A percentile compares a stretch with the other conserved stretches of the same genome.
Evolutionary conservation across 1,140 invertebrate species (phyloP).

Genomic region (Lepidurus packardi): DNA sequence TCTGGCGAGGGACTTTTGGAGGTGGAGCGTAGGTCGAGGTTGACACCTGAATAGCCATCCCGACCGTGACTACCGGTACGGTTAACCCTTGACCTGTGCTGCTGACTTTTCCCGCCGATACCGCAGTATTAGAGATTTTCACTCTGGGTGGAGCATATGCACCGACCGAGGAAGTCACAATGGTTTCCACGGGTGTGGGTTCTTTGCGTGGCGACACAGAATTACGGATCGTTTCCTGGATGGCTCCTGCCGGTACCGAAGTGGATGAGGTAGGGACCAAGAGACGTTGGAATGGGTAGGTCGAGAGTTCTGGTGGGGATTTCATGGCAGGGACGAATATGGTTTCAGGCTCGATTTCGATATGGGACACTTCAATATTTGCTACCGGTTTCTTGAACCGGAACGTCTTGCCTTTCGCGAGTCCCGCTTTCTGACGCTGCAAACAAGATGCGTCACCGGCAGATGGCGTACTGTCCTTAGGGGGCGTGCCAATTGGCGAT

Average conservation of each 20-base stretch:
- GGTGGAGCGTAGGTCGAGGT: constrained; percentile 31
- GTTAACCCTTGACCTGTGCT: background rate
- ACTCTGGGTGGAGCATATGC: constrained; percentile 2
- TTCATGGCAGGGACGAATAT: constrained; percentile 28
- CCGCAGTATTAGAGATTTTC: constrained; percentile 7
- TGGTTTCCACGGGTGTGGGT: background rate
- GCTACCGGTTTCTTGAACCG: constrained; percentile 29
- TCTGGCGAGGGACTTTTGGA: background rate
- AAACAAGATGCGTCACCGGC: background rate
- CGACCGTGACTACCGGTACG: constrained; percentile 23
- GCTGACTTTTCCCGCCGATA: background rate
- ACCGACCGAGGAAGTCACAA: background rate
- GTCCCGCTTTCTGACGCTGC: constrained; percentile 23
- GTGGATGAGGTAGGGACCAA: constrained; percentile 23
- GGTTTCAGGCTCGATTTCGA: constrained; percentile 33
- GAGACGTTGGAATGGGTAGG: constrained; percentile 28
- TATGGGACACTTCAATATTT: constrained; percentile 33
- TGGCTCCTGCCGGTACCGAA: background rate
- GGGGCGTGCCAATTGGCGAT: background rate
- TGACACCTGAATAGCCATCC: constrained; percentile 31
- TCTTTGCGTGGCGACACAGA: background rate
- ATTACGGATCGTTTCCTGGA: background rate
- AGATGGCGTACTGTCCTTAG: background rate
- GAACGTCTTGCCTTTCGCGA: constrained; percentile 33
- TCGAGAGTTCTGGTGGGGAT: background rate